Conservation (phyloP, 2,797 vertebrate genomes). For the Astyanax mexicanus region DNA sequence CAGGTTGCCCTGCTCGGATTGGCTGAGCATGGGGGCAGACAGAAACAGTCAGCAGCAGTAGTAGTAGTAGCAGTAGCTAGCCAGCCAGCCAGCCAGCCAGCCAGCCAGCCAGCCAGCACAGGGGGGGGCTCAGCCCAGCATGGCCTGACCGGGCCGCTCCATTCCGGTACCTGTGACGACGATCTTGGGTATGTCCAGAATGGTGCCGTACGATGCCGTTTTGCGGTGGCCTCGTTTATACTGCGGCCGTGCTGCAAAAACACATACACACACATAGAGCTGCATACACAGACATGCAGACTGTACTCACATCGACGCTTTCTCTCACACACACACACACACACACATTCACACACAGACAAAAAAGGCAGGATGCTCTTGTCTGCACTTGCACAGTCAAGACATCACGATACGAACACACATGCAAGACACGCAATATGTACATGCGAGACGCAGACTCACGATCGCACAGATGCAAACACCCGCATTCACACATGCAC, state of each 20-base stretch:
- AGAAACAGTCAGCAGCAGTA: neutral
- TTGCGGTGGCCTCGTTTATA: conserved; percentile 99
- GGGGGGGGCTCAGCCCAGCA: conserved; percentile 61
- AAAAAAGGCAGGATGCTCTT: neutral
- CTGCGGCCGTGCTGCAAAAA: conserved; percentile 94
- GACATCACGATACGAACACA: conserved; percentile 5
- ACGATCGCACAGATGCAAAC: neutral
- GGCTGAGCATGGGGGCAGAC: conserved; percentile 6
- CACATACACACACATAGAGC: conserved; percentile 88
- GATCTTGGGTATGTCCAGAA: conserved; percentile 99
- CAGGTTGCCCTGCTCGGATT: conserved; percentile 54
- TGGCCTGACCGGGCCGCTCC: conserved; percentile 75
- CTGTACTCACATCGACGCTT: conserved; percentile 76
- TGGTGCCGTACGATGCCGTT: conserved; percentile 99
- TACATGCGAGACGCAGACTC: conserved; percentile 62
- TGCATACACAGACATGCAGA: conserved; percentile 91
- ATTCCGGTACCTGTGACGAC: conserved; percentile 97
- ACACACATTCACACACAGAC: conserved; percentile 66
- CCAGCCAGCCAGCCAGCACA: neutral
- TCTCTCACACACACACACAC: no score
- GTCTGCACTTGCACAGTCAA: conserved; percentile 6
- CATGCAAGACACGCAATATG: conserved; percentile 11
- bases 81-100: no score
- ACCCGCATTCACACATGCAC: conserved; percentile 18
- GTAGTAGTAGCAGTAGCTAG: no score